A percentile compares a stretch with the other conserved stretches of the same genome.
Evolutionary conservation across 64 coral and sea anemone genomes (phyloP).

Genomic region (Hydrozoanthus tunicans): DNA sequence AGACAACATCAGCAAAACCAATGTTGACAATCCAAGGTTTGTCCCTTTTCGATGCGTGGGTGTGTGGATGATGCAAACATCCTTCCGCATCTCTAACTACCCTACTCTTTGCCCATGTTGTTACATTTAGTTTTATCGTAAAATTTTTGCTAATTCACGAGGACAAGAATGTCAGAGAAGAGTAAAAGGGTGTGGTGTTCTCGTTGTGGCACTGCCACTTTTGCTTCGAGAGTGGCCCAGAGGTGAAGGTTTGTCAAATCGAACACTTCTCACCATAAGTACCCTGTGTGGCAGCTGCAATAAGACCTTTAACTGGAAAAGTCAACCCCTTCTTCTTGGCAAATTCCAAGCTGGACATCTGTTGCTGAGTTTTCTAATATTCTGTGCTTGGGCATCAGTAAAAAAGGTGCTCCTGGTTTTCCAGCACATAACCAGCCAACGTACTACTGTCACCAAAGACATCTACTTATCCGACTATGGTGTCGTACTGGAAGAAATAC

Average conservation of each 20-base stretch:
- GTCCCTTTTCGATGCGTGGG: neutral
- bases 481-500: neutral
- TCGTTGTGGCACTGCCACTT: conserved; percentile 4
- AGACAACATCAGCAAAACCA: conserved; percentile 4
- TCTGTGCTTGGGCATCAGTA: conserved; percentile 35
- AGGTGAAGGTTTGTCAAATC: conserved; percentile 17
- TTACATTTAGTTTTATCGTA: too few species aligned
- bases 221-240: neutral
- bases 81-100: neutral
- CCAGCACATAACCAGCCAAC: conserved; percentile 33
- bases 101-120: too few species aligned
- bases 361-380: conserved; percentile 17
- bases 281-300: conserved; percentile 13
- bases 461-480: neutral
- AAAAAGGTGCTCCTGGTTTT: conserved; percentile 25
- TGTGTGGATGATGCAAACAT: neutral
- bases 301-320: conserved; percentile 39
- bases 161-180: neutral
- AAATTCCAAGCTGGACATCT: conserved; percentile 41
- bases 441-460: conserved; percentile 10
- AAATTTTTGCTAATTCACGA: neutral
- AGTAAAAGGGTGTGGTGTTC: conserved; percentile 4
- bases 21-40: conserved; percentile 18
- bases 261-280: conserved; percentile 19
- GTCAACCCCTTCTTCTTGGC: conserved; percentile 10